Evolutionary conservation across 2,113 vertebrate genomes (phyloP).

Genomic region (Pseudorhombus dupliciocellatus): DNA sequence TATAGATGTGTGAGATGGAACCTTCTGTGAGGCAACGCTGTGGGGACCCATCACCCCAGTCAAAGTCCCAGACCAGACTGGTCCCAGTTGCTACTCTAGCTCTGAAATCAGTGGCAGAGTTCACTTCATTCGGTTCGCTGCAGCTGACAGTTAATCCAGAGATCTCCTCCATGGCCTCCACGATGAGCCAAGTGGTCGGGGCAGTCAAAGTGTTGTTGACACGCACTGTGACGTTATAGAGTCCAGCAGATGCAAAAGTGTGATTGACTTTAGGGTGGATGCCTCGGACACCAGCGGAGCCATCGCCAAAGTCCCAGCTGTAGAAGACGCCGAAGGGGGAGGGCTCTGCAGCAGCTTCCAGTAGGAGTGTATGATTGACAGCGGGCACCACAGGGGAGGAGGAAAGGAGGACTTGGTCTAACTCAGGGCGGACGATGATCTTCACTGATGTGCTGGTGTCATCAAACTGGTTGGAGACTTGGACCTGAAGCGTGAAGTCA

Average conservation of each 20-base stretch:
- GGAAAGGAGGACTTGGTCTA: slow-evolving; percentile 69
- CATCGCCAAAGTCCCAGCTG: slow-evolving; percentile 79
- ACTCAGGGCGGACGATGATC: slow-evolving; percentile 60
- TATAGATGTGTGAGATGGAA: slow-evolving; percentile 72
- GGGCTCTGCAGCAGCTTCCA: slow-evolving; percentile 71
- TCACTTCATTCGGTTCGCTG: slow-evolving; percentile 69
- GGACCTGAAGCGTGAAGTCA: slow-evolving; percentile 73
- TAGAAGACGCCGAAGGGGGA: slow-evolving; percentile 57
- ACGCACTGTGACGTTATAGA: slow-evolving; percentile 76
- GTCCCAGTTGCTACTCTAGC: slow-evolving; percentile 70
- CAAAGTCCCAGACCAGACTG: slow-evolving; percentile 75
- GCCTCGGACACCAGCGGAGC: slow-evolving; percentile 51
- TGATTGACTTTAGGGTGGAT: slow-evolving; percentile 44
- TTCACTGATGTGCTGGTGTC: slow-evolving; percentile 31
- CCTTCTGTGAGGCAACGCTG: slow-evolving; percentile 56
- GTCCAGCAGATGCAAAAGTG: slow-evolving; percentile 63
- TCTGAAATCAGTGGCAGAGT: slow-evolving; percentile 59
- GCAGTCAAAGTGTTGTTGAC: slow-evolving; percentile 72
- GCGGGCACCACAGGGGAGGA: slow-evolving; percentile 34
- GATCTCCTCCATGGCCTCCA: slow-evolving; percentile 73
- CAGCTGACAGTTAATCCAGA: slow-evolving; percentile 66
- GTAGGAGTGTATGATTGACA: slow-evolving; percentile 55
- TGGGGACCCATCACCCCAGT: slow-evolving; percentile 79
- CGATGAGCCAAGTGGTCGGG: slow-evolving; percentile 52
- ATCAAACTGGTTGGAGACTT: slow-evolving; percentile 68